Evolutionary conservation across 2,888 invertebrate genomes (phyloP).

Genomic region (Galerucella nymphaeae): DNA sequence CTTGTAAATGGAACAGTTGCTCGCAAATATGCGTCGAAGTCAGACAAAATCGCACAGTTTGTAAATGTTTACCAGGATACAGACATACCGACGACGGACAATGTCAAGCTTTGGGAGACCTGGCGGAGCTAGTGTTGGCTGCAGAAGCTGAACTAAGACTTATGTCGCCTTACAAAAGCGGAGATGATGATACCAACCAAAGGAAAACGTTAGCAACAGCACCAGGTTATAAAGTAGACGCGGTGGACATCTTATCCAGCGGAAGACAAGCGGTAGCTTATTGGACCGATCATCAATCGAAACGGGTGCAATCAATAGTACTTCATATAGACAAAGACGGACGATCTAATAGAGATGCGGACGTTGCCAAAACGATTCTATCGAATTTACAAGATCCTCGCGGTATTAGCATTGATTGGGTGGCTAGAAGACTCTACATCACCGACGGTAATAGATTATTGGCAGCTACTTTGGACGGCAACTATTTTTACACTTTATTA

Average conservation of each 20-base stretch:
- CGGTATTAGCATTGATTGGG: conserved; percentile 81
- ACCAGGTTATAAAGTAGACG: conserved; percentile 67
- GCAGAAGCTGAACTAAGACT: conserved; percentile 71
- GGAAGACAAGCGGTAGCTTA: conserved; percentile 57
- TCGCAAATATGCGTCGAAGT: conserved; percentile 80
- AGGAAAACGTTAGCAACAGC: conserved; percentile 60
- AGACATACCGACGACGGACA: conserved; percentile 64
- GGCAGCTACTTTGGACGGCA: conserved; percentile 70
- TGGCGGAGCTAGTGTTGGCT: conserved; percentile 74
- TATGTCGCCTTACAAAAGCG: conserved; percentile 73
- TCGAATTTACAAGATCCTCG: conserved; percentile 73
- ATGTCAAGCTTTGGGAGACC: conserved; percentile 70
- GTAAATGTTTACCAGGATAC: conserved; percentile 75
- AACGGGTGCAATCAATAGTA: conserved; percentile 63
- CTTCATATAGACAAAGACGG: conserved; percentile 54
- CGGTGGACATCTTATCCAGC: conserved; percentile 67
- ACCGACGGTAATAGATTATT: conserved; percentile 69
- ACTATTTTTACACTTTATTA: conserved; percentile 69
- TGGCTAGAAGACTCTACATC: conserved; percentile 76
- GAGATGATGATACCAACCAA: conserved; percentile 60
- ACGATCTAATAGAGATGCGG: conserved; percentile 52
- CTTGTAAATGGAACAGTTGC: conserved; percentile 79
- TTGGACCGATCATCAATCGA: conserved; percentile 66
- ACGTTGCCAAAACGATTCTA: conserved; percentile 59
- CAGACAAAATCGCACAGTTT: conserved; percentile 67